These are phyloP conservation scores for Orthosia gothica DNA, from an alignment of 2,888 invertebrate species.

Conservation along the genomic window DNA sequence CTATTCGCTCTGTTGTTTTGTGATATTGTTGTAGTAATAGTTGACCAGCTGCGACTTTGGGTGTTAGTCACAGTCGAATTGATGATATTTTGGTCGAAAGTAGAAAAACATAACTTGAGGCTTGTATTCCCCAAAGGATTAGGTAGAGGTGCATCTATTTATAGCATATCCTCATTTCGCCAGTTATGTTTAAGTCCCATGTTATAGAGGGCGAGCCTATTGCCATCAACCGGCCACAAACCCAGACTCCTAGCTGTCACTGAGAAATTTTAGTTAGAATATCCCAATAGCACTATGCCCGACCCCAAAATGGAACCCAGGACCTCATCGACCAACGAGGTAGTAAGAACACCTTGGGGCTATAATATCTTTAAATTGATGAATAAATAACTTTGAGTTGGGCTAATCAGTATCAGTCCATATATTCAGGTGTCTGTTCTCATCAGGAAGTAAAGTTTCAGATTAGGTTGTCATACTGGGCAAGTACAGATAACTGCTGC, in stretches of 20 bases:
- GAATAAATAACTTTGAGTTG: conserved; percentile 1
- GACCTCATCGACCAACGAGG: too few species aligned
- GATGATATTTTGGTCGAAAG: not conserved
- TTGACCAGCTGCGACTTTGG: conserved; percentile 51
- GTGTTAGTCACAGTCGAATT: conserved; percentile 13
- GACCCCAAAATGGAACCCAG: too few species aligned
- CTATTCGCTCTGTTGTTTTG: conserved; percentile 59
- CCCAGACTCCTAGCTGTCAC: too few species aligned
- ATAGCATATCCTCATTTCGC: too few species aligned
- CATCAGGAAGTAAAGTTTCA: not conserved
- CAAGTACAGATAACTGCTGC: not conserved
- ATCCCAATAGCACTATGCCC: too few species aligned
- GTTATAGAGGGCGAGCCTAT: too few species aligned
- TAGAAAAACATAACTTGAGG: not conserved
- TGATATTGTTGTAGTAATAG: conserved; percentile 41
- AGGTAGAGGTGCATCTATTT: too few species aligned
- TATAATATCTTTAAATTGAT: not conserved
- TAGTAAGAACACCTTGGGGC: too few species aligned
- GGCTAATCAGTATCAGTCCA: not conserved
- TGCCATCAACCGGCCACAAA: too few species aligned
- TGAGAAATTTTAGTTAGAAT: too few species aligned
- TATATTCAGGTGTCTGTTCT: not conserved
- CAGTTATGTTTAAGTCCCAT: too few species aligned
- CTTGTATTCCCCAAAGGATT: too few species aligned
- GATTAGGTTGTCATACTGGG: not conserved